Conservation (phyloP, 2,888 invertebrate genomes). For the Cantharis nigra region DNA sequence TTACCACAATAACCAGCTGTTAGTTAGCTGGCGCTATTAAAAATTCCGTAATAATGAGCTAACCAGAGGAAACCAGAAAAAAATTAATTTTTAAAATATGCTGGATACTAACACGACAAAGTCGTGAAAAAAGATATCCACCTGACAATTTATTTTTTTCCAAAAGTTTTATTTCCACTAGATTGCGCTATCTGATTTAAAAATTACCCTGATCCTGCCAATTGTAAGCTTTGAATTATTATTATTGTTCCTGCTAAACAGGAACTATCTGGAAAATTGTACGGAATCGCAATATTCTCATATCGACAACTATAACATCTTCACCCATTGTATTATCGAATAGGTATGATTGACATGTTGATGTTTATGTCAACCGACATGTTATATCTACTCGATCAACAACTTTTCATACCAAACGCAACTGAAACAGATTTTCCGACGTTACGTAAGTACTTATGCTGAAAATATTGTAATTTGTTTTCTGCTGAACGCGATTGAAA, state of each 20-base stretch:
- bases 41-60: too few relatives aligned
- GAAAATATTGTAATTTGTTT: background rate
- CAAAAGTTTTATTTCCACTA: too few relatives aligned
- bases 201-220: too few relatives aligned
- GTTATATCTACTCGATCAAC: background rate
- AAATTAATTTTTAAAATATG: too few relatives aligned
- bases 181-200: too few relatives aligned
- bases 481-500: background rate
- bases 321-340: background rate
- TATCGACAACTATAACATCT: background rate
- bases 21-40: too few relatives aligned
- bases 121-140: too few relatives aligned
- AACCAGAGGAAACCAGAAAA: too few relatives aligned
- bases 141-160: too few relatives aligned
- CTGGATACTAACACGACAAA: too few relatives aligned
- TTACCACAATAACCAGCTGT: too few relatives aligned
- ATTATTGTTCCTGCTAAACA: background rate
- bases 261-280: background rate
- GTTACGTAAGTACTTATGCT: background rate
- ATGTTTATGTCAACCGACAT: background rate
- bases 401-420: background rate
- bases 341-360: background rate
- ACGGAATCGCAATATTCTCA: background rate
- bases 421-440: background rate
- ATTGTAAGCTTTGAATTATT: too few relatives aligned